Evolutionary conservation across 1,140 invertebrate genomes (phyloP).

Genomic region (Diabrotica undecimpunctata): DNA sequence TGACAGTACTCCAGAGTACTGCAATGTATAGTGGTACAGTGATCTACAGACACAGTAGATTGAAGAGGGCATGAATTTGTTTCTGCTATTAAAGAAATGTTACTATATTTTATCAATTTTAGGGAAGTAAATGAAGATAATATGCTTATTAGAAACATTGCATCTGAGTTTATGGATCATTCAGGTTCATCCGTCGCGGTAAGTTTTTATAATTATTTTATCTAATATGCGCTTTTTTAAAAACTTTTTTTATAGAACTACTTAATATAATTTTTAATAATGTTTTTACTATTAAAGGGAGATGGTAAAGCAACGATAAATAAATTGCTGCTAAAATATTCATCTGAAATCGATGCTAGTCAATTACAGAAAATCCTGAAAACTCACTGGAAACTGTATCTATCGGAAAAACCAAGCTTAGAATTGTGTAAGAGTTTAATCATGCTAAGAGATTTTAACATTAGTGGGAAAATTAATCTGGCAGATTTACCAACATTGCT

Average conservation of each 20-base stretch:
- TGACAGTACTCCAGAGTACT: too few relatives aligned
- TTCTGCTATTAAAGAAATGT: not conserved
- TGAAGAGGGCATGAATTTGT: too few relatives aligned
- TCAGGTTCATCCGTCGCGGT: constrained; percentile 23
- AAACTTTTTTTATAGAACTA: not conserved
- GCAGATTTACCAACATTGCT: constrained; percentile 60
- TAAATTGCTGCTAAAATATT: constrained; percentile 56
- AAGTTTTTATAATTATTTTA: constrained; percentile 13
- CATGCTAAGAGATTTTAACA: constrained; percentile 64
- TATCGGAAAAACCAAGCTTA: constrained; percentile 53
- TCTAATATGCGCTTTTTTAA: not conserved
- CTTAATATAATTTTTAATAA: not conserved
- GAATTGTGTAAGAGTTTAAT: constrained; percentile 65
- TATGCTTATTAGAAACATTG: constrained; percentile 63
- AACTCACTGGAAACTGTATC: constrained; percentile 54
- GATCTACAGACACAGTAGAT: too few relatives aligned
- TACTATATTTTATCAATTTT: constrained; percentile 29
- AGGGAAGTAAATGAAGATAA: constrained; percentile 79
- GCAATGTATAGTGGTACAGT: too few relatives aligned
- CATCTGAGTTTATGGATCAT: constrained; percentile 58
- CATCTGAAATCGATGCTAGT: constrained; percentile 61
- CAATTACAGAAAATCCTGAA: constrained; percentile 61
- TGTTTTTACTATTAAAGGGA: constrained; percentile 36
- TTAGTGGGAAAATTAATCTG: constrained; percentile 59
- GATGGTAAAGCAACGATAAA: constrained; percentile 52